Base-by-base conservation (phyloP, 2,797 vertebrate species). In the Dipus sagitta region DNA sequence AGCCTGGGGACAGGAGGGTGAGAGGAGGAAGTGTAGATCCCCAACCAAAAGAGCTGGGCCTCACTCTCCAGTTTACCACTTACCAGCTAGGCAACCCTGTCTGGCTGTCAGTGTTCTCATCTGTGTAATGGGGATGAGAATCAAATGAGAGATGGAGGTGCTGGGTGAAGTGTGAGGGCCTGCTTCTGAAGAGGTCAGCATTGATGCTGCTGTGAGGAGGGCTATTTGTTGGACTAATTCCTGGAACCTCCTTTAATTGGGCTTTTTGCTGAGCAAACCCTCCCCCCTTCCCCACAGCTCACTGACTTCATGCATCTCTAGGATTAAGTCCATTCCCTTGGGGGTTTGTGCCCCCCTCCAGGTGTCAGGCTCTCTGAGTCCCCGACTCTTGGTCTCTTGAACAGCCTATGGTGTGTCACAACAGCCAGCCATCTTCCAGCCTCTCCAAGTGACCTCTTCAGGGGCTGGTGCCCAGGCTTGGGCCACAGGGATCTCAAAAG, bases 381-480 rank as follows among this genome's bases (percentile, higher is more conserved):
- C 62, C 52, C 5, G 2, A 34, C 58, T 52, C 9, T 24, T 68
- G 6, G 7, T 72, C 71, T n/a, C 30, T n/a, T n/a, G 30, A 47
- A 5, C 26, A 1, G 42, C 0, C 2, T 4, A 0, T 23, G 0
- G 24, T 8, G 5, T 54, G 74, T 87, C 21, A 10, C 14, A 28
- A 20, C 17, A 24, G 58, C n/a, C n/a, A 3, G 32, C 38, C 6
- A 4, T 67, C 42, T 60, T 77, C 52, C 17, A 15, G n/a, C 64
- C n/a, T 76, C 32, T 62, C 18, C 9, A 10, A 42, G 80, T 32
- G 84, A 24, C 15, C 67, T 26, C 38, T n/a, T 62, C 24, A 11
- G 32, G 30, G 34, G 0, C 70, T 65, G 76, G 6, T 52, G 10
- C 0, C 0, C 3, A 71, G 24, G 11, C 2, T 42, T 2, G 38